phyloP scores from a whole-genome alignment of 2,888 invertebrate genomes.

The Synanthedon vespiformis region DNA sequence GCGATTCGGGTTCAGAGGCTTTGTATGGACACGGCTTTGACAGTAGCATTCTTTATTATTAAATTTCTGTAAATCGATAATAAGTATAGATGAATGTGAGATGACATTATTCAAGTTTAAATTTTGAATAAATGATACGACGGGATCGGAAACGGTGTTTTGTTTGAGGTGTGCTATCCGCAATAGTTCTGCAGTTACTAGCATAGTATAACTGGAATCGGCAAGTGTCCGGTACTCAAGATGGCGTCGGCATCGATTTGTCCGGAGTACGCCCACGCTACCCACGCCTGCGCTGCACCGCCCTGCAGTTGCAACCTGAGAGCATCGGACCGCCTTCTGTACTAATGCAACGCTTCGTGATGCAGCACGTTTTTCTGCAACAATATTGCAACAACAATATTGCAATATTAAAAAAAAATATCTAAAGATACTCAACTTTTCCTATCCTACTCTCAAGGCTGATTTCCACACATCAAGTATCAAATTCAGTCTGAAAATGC shows the following conservation, averaged over 20 bases:
- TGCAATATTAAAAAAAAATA: slow-evolving; percentile 3
- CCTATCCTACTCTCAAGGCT: too few relatives aligned
- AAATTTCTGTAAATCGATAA: slow-evolving; percentile 9
- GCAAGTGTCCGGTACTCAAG: slow-evolving; percentile 46
- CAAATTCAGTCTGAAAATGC: slow-evolving; percentile 26
- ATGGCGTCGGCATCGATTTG: slow-evolving; percentile 64
- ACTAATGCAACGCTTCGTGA: slow-evolving; percentile 4
- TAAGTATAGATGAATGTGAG: slow-evolving; percentile 1
- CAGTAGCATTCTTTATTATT: slow-evolving; percentile 19
- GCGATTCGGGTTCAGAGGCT: slow-evolving; percentile 44
- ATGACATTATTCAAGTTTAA: slow-evolving; percentile 5
- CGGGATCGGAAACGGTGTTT: slow-evolving; percentile 3
- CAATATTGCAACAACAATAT: too few relatives aligned
- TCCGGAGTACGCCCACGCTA: slow-evolving; percentile 50
- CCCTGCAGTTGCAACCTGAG: slow-evolving; percentile 45
- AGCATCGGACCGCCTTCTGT: slow-evolving; percentile 37
- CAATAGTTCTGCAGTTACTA: slow-evolving; percentile 16
- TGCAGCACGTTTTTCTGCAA: not conserved
- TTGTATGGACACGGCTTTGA: slow-evolving; percentile 34
- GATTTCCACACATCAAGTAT: slow-evolving; percentile 24
- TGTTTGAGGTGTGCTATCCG: not conserved
- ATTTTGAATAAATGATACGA: not conserved
- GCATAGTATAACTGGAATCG: slow-evolving; percentile 4
- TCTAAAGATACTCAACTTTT: slow-evolving; percentile 11
- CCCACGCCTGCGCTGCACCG: slow-evolving; percentile 63